These are phyloP conservation scores for Myotis brandtii DNA, from an alignment of 2,113 vertebrate species.

Conservation along the genomic window DNA sequence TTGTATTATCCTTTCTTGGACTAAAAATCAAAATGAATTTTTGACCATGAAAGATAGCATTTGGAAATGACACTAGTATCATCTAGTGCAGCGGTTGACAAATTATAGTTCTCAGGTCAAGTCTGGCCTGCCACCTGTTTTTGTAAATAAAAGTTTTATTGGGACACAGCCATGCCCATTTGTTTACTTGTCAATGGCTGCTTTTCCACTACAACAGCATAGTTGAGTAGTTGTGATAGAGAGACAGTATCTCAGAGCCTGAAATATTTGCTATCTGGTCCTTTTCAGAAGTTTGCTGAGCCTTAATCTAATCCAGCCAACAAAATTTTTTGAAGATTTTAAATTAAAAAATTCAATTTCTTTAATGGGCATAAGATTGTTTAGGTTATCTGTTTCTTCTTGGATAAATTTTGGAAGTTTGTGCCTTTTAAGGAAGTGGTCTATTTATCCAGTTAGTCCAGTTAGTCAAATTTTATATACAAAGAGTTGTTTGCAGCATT, in stretches of 20 bases:
- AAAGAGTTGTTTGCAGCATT: neutral
- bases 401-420: constrained; percentile 1
- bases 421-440: constrained; percentile 11
- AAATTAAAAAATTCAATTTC: neutral
- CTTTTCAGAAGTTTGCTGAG: neutral
- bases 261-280: neutral
- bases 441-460: neutral
- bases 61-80: constrained; percentile 3
- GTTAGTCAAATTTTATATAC: neutral
- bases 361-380: neutral
- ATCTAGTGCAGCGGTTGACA: neutral
- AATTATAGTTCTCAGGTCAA: neutral
- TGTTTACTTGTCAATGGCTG: neutral
- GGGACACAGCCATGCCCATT: neutral
- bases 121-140: neutral
- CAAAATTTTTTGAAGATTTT: neutral
- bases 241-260: neutral
- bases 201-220: neutral
- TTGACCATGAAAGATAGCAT: constrained; percentile 7
- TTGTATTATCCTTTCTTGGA: neutral
- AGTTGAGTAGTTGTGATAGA: neutral
- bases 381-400: constrained; percentile 32
- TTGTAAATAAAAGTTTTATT: neutral
- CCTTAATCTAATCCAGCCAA: neutral
- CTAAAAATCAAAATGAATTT: neutral